Conservation (phyloP, 2,888 invertebrate species). For the Ornithoptera alexandrae region DNA sequence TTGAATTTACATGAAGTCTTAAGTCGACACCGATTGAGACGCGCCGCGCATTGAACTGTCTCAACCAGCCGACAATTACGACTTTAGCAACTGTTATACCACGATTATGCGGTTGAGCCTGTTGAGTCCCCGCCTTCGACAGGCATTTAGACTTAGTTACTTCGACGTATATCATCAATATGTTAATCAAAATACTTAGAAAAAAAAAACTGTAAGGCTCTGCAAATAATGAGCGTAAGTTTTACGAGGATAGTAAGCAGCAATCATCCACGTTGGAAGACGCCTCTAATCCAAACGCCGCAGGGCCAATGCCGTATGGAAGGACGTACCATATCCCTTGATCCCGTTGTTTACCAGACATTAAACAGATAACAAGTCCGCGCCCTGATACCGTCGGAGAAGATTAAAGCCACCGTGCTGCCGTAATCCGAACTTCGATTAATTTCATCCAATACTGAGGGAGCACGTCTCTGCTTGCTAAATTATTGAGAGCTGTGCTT, state of each 20-base stretch:
- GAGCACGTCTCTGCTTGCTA: conserved; percentile 46
- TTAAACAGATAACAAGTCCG: conserved; percentile 81
- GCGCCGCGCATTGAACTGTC: conserved; percentile 55
- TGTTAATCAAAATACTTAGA: background rate
- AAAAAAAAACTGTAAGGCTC: background rate
- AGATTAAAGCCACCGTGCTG: conserved; percentile 73
- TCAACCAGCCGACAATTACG: conserved; percentile 66
- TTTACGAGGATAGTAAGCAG: conserved; percentile 56
- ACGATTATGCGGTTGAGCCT: conserved; percentile 58
- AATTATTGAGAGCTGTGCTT: conserved; percentile 31
- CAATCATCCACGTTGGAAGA: conserved; percentile 66
- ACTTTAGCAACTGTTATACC: conserved; percentile 59
- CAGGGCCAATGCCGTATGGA: conserved; percentile 74
- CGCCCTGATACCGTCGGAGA: conserved; percentile 75
- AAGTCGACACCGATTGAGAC: conserved; percentile 73
- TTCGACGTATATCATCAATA: too few species aligned
- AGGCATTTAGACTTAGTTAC: conserved; percentile 26
- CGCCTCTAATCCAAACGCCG: conserved; percentile 70
- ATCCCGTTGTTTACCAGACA: conserved; percentile 81
- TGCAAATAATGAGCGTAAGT: conserved; percentile 36
- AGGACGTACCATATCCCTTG: conserved; percentile 79
- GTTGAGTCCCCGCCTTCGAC: conserved; percentile 42
- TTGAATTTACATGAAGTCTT: conserved; percentile 80
- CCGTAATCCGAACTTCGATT: conserved; percentile 78
- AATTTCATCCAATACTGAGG: conserved; percentile 77